These are phyloP conservation scores for Pristiophorus japonicus DNA, from an alignment of 2,113 vertebrate genomes.

Conservation along the genomic window DNA sequence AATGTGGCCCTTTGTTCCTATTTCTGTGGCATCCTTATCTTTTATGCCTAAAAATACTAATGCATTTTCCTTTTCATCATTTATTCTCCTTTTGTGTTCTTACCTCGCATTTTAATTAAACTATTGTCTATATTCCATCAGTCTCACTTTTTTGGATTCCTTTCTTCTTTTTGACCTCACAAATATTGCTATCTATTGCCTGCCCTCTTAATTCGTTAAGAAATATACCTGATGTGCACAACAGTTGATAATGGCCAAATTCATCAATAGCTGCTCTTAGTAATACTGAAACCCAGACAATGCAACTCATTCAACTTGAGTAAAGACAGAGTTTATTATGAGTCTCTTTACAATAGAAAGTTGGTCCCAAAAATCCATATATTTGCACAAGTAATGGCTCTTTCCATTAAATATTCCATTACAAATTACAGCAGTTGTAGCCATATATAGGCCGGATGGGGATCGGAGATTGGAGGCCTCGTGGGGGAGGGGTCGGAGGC, in stretches of 20 bases:
- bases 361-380: not conserved
- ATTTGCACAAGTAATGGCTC: not conserved
- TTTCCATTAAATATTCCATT: not conserved
- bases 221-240: not conserved
- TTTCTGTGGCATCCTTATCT: not conserved
- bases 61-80: not conserved
- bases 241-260: not conserved
- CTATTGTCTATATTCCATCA: not conserved
- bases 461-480: no score
- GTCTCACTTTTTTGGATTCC: not conserved
- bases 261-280: not conserved
- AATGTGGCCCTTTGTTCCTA: not conserved
- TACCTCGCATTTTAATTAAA: not conserved
- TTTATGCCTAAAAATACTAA: not conserved
- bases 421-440: not conserved
- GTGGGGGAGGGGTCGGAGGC: no score
- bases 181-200: not conserved
- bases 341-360: not conserved
- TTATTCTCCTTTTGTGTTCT: not conserved
- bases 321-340: not conserved
- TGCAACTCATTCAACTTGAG: not conserved
- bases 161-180: not conserved
- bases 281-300: not conserved
- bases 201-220: not conserved
- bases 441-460: not conserved